Conservation (phyloP, 1,140 invertebrate species). For the Lepidurus packardi region DNA sequence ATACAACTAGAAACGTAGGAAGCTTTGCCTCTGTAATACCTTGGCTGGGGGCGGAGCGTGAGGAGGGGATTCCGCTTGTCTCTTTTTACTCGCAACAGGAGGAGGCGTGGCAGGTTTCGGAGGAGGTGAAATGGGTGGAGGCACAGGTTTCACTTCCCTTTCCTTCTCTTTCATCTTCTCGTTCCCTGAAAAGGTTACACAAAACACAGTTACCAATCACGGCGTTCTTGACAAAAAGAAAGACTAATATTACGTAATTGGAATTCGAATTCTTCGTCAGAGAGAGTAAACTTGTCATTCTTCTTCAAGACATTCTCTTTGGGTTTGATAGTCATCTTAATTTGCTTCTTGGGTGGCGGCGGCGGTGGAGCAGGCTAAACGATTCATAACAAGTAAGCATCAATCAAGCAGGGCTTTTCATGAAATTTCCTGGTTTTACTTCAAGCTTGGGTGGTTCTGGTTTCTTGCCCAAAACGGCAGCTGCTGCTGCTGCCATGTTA, state of each 20-base stretch:
- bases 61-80: conserved; percentile 44
- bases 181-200: neutral
- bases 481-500: conserved; percentile 22
- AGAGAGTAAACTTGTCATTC: conserved; percentile 41
- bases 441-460: conserved; percentile 1
- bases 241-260: conserved; percentile 14
- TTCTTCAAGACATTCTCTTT: conserved; percentile 38
- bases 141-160: neutral
- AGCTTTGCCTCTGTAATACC: conserved; percentile 5
- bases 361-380: neutral
- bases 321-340: conserved; percentile 61
- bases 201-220: no score
- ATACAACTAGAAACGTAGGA: neutral
- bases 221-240: conserved; percentile 1
- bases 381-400: neutral
- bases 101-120: conserved; percentile 34
- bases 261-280: conserved; percentile 36
- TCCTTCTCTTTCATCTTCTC: conserved; percentile 33
- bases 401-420: no score
- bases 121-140: conserved; percentile 27
- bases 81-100: conserved; percentile 50
- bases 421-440: neutral
- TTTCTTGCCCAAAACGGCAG: conserved; percentile 19
- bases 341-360: conserved; percentile 56
- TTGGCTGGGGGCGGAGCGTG: conserved; percentile 35